Evolutionary conservation across 30 jellyfish, hydroid and myxozoan genomes (phyloP).

Genomic region (Cassiopea andromeda): DNA sequence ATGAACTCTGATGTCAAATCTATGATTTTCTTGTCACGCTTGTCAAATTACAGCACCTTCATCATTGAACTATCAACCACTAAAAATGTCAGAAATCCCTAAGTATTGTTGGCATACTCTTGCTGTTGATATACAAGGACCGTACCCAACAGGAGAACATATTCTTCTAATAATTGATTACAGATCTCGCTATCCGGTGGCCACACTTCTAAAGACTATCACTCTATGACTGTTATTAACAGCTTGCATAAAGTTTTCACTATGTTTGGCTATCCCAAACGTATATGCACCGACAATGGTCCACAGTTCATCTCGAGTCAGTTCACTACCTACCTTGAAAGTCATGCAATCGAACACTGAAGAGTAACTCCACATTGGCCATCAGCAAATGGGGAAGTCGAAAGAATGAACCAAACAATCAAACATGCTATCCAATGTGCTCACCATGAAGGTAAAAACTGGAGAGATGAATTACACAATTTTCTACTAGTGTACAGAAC

Average conservation of each 20-base stretch:
- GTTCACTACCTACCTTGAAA: conserved; percentile 3
- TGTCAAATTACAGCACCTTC: conserved; percentile 50
- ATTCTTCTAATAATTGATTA: conserved; percentile 31
- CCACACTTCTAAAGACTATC: not conserved
- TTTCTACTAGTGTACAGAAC: not conserved
- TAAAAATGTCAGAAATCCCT: conserved; percentile 25
- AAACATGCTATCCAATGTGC: conserved; percentile 4
- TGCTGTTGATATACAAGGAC: conserved; percentile 28
- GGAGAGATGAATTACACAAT: not conserved
- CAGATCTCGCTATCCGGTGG: conserved; percentile 15
- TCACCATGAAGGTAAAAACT: not conserved
- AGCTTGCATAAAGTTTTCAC: not conserved
- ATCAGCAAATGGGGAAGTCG: conserved; percentile 24
- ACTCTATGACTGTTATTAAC: not conserved
- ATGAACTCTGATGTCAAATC: conserved; percentile 35
- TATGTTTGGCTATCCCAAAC: conserved; percentile 9
- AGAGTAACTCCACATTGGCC: conserved; percentile 27
- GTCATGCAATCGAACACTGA: conserved; percentile 9
- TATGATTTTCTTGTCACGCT: conserved; percentile 2
- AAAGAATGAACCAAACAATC: conserved; percentile 11
- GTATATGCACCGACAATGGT: conserved; percentile 19
- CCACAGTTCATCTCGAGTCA: conserved; percentile 5
- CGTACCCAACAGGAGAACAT: conserved; percentile 20
- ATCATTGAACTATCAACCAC: conserved; percentile 9
- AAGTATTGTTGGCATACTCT: conserved; percentile 5